phyloP scores from a whole-genome alignment of 2,113 vertebrate species.

The Tiliqua scincoides region DNA sequence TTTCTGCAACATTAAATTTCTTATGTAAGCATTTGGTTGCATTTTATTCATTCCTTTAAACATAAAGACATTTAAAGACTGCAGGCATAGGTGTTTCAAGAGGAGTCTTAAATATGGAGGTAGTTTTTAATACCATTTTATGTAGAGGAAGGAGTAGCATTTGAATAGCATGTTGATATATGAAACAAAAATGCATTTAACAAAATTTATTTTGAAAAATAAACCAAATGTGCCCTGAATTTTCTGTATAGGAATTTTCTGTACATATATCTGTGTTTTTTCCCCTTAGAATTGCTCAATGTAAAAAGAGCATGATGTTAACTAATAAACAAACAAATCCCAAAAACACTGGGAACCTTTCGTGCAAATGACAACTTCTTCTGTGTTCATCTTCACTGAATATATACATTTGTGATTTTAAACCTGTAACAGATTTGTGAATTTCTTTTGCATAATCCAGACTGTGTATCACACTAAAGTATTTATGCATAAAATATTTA shows the following conservation, averaged over 20 bases:
- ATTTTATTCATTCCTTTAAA: slow-evolving; percentile 2
- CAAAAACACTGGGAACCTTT: neutral
- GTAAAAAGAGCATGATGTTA: neutral
- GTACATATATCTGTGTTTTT: neutral
- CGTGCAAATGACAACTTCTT: neutral
- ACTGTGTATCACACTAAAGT: no score
- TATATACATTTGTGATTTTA: neutral
- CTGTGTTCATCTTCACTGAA: neutral
- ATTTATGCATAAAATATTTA: no score
- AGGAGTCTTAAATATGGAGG: neutral
- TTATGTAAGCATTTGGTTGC: neutral
- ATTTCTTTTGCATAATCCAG: neutral
- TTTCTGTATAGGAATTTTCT: no score
- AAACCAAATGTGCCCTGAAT: no score
- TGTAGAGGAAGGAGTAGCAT: neutral
- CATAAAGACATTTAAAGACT: slow-evolving; percentile 6
- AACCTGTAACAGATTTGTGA: neutral
- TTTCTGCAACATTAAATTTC: slow-evolving; percentile 8
- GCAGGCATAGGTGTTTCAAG: neutral
- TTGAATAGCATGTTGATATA: neutral
- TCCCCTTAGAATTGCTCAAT: neutral
- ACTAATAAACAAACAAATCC: neutral
- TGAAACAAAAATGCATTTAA: neutral
- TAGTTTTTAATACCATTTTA: neutral
- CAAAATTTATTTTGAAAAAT: no score